Evolutionary conservation across 2,113 vertebrate genomes (phyloP).

Genomic region (Dasyornis broadbenti): DNA sequence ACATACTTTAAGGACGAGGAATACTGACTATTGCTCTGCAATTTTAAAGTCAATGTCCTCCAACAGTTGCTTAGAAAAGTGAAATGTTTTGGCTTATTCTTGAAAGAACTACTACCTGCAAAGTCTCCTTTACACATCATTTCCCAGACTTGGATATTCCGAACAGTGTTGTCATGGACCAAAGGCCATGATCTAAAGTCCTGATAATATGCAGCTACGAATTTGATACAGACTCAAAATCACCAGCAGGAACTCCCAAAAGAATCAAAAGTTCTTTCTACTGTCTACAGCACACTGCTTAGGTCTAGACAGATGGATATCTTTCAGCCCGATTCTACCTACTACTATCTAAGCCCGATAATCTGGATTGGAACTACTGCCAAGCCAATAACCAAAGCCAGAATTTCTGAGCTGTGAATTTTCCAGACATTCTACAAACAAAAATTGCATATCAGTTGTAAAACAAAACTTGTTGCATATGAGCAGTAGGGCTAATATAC

Average conservation of each 20-base stretch:
- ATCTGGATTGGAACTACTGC: neutral
- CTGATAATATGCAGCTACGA: neutral
- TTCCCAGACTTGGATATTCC: neutral
- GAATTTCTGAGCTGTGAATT: neutral
- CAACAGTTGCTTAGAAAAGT: neutral
- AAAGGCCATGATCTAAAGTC: neutral
- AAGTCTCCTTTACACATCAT: neutral
- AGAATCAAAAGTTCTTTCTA: neutral
- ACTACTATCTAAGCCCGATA: fast-evolving
- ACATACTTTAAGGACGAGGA: neutral
- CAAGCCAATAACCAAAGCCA: neutral
- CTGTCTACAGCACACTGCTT: neutral
- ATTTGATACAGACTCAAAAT: neutral
- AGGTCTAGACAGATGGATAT: neutral
- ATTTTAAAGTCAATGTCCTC: neutral
- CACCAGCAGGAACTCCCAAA: neutral
- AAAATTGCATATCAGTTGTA: neutral
- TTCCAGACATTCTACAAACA: neutral
- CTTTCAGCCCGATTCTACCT: neutral
- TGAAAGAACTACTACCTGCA: neutral
- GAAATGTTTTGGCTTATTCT: neutral
- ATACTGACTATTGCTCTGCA: neutral
- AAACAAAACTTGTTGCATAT: neutral
- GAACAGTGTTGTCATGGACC: neutral
- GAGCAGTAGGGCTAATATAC: neutral